Base-by-base conservation (phyloP, 2,797 vertebrate genomes). In the Borostomias antarcticus region DNA sequence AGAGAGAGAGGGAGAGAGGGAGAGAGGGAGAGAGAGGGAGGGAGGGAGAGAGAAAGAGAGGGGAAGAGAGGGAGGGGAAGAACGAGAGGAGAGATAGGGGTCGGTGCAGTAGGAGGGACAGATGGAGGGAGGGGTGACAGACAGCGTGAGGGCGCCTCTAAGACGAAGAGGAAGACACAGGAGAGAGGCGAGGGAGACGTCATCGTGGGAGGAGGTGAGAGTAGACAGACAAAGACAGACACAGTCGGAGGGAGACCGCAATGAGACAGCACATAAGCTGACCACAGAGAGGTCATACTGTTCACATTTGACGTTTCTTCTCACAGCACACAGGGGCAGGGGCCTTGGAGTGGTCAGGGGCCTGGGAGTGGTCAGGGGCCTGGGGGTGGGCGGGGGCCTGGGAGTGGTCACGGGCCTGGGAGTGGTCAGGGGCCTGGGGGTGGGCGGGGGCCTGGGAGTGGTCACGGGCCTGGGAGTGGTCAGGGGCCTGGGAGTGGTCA, bases 111-210 rank as follows among this genome's bases (percentile, higher is more conserved):
- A 25, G 47, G 9, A 61, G 32, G 26, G 30, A 6, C 6, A 29
- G 0, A 0, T 29, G 30, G 21, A n/a, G 11, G 33, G 26, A 40
- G 1, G 52, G 8, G n/a, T 25, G 25, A 17, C 5, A 51, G 28
- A 52, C 30, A 43, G 35, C 52, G 57, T 61, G 68, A 52, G 70
- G 57, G 58, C 75, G 82, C 75, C 70, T 72, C 0, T 58, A 56
- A 79, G 73, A 81, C 53, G 25, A 29, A 28, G n/a, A 50, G 47
- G 17, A 26, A 5, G 52, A 54, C 25, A 54, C 6, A 26, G 9
- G 15, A 70, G 73, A 75, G 26, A 64, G 68, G 66, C 54, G 76
- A 76, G 81, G 68, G 80, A 82, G 74, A 78, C 40, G 67, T 68
- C 68, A 64, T 66, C 60, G 63, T 66, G 37, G 48, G 52, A 68